These are phyloP conservation scores for Danio choprae DNA, from an alignment of 2,797 vertebrate genomes.

Conservation along the genomic window DNA sequence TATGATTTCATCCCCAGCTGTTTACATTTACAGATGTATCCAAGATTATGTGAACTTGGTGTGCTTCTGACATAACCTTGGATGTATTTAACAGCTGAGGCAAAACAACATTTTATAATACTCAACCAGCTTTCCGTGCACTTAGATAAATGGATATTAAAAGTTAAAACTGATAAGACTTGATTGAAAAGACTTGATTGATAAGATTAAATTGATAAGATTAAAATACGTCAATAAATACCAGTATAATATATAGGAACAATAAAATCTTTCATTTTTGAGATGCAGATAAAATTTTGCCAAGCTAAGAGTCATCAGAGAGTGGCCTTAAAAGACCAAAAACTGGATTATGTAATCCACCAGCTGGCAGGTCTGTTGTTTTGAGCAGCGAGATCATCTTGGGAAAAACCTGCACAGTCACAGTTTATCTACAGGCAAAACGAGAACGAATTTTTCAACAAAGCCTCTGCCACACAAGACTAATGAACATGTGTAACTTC, in stretches of 20 bases:
- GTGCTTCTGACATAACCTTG: no score
- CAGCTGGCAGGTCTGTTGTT: slow-evolving; percentile 73
- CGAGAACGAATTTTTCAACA: neutral
- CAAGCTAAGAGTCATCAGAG: slow-evolving; percentile 3
- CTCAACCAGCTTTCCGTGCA: no score
- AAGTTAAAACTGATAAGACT: no score
- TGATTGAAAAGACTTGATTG: no score
- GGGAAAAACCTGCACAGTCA: slow-evolving; percentile 41
- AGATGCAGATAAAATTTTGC: slow-evolving; percentile 3
- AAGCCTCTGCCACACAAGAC: slow-evolving; percentile 7
- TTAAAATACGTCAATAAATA: no score
- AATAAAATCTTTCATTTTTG: neutral
- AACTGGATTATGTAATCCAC: slow-evolving; percentile 65
- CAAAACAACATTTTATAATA: no score
- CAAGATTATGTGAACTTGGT: no score
- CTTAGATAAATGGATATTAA: no score
- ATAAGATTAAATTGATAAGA: no score
- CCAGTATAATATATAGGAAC: neutral
- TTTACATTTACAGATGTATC: no score
- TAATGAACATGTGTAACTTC: neutral
- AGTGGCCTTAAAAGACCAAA: slow-evolving; percentile 11
- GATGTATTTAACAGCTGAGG: no score
- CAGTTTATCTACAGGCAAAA: neutral
- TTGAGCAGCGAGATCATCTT: slow-evolving; percentile 53
- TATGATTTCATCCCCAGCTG: no score